Evolutionary conservation across 2,113 vertebrate species (phyloP).

Genomic region (Nesogale talazaci): DNA sequence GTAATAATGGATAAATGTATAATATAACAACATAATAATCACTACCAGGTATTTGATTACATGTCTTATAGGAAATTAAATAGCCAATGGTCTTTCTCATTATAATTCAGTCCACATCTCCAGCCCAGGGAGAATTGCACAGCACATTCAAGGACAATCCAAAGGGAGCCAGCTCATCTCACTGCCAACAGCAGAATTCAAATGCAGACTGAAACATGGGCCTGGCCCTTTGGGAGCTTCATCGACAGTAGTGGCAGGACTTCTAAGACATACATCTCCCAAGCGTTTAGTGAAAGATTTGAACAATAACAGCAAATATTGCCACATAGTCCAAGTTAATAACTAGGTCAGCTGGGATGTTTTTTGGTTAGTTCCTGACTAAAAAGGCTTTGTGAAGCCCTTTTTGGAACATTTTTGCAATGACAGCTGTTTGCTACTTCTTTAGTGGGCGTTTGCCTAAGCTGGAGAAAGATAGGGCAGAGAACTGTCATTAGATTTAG

Average conservation of each 20-base stretch:
- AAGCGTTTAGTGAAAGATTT: neutral
- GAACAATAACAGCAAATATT: neutral
- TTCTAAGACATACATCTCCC: neutral
- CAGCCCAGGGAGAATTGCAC: fast-evolving
- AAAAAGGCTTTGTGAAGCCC: neutral
- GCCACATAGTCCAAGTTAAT: neutral
- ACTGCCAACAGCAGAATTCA: neutral
- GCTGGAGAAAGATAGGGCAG: neutral
- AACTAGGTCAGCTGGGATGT: neutral
- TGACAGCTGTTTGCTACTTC: neutral
- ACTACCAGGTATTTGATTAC: slow-evolving; percentile 58
- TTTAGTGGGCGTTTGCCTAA: neutral
- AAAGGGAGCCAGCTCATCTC: neutral
- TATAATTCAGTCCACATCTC: neutral
- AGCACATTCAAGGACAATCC: slow-evolving; percentile 16
- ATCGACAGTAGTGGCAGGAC: neutral
- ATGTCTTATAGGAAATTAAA: slow-evolving; percentile 24
- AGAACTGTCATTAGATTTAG: neutral
- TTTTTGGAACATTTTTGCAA: neutral
- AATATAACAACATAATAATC: slow-evolving; percentile 44
- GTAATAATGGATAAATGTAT: slow-evolving; percentile 14
- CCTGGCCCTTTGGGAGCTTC: slow-evolving; percentile 2
- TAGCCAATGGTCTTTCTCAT: slow-evolving; percentile 34
- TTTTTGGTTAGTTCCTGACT: neutral
- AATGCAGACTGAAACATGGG: neutral